Percentiles rank a stretch among this genome's conserved stretches.
Evolutionary conservation across 2,113 vertebrate species (phyloP).

Genomic region (Ifrita kowaldi): DNA sequence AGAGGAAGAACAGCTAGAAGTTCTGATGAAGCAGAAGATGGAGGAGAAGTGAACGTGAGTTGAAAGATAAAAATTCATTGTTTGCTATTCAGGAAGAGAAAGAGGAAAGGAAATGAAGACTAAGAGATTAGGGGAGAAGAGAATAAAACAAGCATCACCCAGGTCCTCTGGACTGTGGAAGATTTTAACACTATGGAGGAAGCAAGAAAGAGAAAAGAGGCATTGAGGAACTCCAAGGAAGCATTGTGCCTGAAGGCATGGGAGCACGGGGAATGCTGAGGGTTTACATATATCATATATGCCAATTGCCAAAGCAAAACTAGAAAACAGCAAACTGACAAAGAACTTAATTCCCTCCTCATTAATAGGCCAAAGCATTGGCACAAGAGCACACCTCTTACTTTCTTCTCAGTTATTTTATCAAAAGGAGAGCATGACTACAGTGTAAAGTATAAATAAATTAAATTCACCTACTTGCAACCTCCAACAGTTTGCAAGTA

Average conservation of each 20-base stretch:
- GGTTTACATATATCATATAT: neutral
- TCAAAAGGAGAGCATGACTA: neutral
- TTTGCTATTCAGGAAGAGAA: neutral
- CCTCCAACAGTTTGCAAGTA: neutral
- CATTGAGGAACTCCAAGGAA: neutral
- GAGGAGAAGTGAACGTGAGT: neutral
- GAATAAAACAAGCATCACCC: neutral
- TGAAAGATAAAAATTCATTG: neutral
- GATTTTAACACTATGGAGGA: neutral
- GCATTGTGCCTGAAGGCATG: rapidly evolving
- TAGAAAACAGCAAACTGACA: neutral
- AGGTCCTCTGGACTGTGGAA: neutral
- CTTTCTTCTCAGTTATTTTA: neutral
- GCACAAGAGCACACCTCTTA: neutral
- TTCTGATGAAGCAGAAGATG: neutral
- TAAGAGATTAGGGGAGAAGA: neutral
- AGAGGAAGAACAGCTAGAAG: neutral
- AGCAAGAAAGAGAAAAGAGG: neutral
- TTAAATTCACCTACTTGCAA: neutral
- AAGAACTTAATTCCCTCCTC: neutral
- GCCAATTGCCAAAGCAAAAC: neutral
- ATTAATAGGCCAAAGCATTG: neutral
- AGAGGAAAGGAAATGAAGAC: neutral
- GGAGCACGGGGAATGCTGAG: neutral
- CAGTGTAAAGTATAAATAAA: neutral